Evolutionary conservation across 2,797 vertebrate genomes (phyloP).

Genomic region (Decapterus maruadsi): DNA sequence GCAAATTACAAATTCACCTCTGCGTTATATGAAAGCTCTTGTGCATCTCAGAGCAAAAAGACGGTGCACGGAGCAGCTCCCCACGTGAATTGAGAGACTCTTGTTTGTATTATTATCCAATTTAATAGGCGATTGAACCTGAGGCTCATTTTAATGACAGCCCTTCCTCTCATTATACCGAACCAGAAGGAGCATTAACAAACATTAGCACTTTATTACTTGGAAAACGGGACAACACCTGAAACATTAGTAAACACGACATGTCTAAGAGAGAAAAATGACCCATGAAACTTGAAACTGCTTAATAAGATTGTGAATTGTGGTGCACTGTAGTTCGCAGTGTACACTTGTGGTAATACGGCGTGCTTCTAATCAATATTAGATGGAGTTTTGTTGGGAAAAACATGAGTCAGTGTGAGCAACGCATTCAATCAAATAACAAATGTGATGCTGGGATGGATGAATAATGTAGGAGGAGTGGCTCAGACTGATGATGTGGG

Average conservation of each 20-base stretch:
- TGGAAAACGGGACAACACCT: slow-evolving; percentile 53
- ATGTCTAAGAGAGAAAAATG: slow-evolving; percentile 56
- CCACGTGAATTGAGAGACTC: slow-evolving; percentile 36
- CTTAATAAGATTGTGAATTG: slow-evolving; percentile 34
- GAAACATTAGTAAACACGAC: slow-evolving; percentile 66
- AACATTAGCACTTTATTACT: slow-evolving; percentile 57
- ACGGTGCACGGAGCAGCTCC: slow-evolving; percentile 35
- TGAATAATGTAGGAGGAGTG: slow-evolving; percentile 30
- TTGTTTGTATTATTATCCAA: slow-evolving; percentile 69
- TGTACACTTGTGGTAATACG: slow-evolving; percentile 11
- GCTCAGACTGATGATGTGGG: slow-evolving; percentile 22
- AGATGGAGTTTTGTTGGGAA: slow-evolving; percentile 29
- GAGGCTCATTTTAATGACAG: slow-evolving; percentile 61
- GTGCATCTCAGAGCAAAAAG: slow-evolving; percentile 26
- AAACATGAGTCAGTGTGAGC: slow-evolving; percentile 39
- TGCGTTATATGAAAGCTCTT: slow-evolving; percentile 6
- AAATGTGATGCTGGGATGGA: slow-evolving; percentile 31
- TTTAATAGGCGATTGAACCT: slow-evolving; percentile 74
- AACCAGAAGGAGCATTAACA: slow-evolving; percentile 64
- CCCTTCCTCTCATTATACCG: slow-evolving; percentile 53
- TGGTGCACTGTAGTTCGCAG: slow-evolving; percentile 26
- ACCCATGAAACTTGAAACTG: slow-evolving; percentile 44
- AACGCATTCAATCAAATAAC: slow-evolving; percentile 44
- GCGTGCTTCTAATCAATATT: slow-evolving; percentile 45
- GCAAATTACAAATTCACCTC: slow-evolving; percentile 37